phyloP scores from a whole-genome alignment of 92 coral and sea anemone species.

The Siderastrea siderea region DNA sequence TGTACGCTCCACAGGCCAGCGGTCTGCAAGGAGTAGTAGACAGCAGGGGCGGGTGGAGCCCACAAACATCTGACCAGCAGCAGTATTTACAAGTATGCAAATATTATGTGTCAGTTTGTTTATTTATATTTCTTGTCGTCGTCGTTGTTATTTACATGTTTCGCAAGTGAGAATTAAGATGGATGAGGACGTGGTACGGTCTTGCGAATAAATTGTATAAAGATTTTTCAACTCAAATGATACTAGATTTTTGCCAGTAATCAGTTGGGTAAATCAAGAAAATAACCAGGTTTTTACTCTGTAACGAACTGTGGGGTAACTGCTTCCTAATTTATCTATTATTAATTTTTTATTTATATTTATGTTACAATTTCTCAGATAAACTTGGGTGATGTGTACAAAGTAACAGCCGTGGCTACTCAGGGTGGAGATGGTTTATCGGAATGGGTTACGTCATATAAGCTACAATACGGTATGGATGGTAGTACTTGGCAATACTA shows the following conservation, averaged over 20 bases:
- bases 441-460: constrained; percentile 96
- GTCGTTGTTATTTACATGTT: background rate
- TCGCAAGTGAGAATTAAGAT: background rate
- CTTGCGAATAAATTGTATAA: too few relatives aligned
- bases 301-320: background rate
- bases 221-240: too few relatives aligned
- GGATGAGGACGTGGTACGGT: too few relatives aligned
- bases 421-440: constrained; percentile 91
- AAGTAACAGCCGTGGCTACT: constrained; percentile 92
- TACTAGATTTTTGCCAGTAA: too few relatives aligned
- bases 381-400: constrained; percentile 77
- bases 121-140: background rate
- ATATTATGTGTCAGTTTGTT: background rate
- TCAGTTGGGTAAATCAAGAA: too few relatives aligned
- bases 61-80: constrained; percentile 73
- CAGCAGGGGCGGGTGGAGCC: constrained; percentile 99
- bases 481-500: constrained; percentile 80
- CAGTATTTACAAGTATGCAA: constrained; percentile 87
- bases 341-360: background rate
- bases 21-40: constrained; percentile 81
- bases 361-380: constrained; percentile 41
- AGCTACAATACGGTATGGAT: constrained; percentile 75
- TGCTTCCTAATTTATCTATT: background rate
- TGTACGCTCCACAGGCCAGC: constrained; percentile 71
- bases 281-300: background rate